Percentiles rank a stretch among this genome's conserved stretches.
Evolutionary conservation across 2,113 vertebrate species (phyloP).

Genomic region (Procavia capensis): DNA sequence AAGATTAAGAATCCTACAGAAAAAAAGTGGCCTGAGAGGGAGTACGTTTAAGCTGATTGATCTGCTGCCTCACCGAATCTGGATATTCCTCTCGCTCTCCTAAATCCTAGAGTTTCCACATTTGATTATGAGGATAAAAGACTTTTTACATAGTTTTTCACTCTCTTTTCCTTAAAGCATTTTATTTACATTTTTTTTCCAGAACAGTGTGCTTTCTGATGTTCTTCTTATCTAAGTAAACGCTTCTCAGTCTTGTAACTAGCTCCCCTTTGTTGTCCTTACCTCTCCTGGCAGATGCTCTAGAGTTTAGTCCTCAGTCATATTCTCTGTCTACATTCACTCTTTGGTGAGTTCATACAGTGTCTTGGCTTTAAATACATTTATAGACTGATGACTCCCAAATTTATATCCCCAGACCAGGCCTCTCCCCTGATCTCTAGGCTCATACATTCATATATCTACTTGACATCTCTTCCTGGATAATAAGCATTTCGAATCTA

Average conservation of each 20-base stretch:
- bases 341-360: neutral
- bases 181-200: neutral
- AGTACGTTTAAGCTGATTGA: neutral
- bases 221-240: neutral
- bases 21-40: neutral
- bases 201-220: neutral
- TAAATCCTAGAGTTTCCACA: neutral
- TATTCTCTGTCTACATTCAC: neutral
- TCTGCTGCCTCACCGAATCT: neutral
- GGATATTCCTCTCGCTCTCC: neutral
- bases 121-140: slow-evolving; percentile 12
- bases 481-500: neutral
- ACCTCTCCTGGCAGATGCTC: neutral
- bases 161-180: neutral
- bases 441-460: neutral
- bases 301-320: neutral
- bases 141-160: neutral
- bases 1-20: neutral
- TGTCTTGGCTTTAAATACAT: neutral
- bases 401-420: neutral
- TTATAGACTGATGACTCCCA: neutral
- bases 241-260: neutral
- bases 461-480: too few relatives aligned
- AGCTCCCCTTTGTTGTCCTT: neutral
- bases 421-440: neutral